Percentiles rank a stretch among this genome's conserved stretches.
phyloP scores from a whole-genome alignment of 2,113 vertebrate species.

The Turnix velox region DNA sequence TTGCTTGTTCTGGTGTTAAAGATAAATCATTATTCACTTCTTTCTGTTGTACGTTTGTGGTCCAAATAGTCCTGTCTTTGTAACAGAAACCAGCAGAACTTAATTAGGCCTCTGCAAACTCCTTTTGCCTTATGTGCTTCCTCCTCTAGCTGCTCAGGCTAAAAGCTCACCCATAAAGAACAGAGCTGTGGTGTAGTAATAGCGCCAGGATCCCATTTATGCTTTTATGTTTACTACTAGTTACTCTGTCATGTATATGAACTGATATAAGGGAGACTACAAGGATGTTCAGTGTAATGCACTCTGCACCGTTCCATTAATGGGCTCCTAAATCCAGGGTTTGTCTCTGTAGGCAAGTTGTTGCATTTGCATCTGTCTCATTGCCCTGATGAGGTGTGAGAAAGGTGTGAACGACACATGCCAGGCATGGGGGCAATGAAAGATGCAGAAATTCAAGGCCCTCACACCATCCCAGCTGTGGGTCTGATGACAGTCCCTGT shows the following conservation, averaged over 20 bases:
- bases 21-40: not conserved
- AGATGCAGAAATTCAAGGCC: not conserved
- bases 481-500: not conserved
- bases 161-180: slow-evolving; percentile 39
- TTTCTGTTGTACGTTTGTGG: not conserved
- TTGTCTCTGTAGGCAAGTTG: not conserved
- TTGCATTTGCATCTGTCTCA: not conserved
- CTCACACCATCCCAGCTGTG: no score
- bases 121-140: not conserved
- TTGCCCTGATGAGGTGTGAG: not conserved
- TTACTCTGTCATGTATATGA: not conserved
- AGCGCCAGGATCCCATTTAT: not conserved
- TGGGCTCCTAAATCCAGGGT: not conserved
- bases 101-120: slow-evolving; percentile 4
- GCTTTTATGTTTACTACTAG: slow-evolving; percentile 22
- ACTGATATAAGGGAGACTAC: not conserved
- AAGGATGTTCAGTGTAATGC: not conserved
- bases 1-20: slow-evolving; percentile 8
- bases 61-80: not conserved
- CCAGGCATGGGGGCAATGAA: not conserved
- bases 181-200: not conserved
- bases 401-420: not conserved
- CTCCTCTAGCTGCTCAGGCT: slow-evolving; percentile 8
- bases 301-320: not conserved
- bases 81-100: slow-evolving; percentile 4